Base-by-base conservation (phyloP, 2,113 vertebrate species). In the Odocoileus hemionus region DNA sequence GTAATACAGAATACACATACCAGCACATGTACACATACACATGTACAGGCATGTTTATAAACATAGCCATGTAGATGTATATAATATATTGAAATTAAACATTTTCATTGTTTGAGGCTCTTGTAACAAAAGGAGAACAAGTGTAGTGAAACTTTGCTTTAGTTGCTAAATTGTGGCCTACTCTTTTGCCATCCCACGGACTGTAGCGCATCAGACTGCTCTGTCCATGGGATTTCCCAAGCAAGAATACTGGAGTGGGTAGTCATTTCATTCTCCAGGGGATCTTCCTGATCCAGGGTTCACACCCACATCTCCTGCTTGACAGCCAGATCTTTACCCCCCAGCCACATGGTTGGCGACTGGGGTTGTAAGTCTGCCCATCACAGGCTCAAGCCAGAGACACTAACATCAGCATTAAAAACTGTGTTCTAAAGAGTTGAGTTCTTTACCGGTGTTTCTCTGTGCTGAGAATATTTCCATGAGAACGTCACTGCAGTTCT, bases 331-430 rank as follows among this genome's bases (percentile, higher is more conserved):
- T 74, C 67, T 74, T 74, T 39, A 39, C 21, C 5, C 19, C 36
- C 0, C 0, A 74, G 70, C 36, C 70, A 74, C 21, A 11, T 74
- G 36, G 70, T 23, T 0, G 5, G 21, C 0, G 2, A 23, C 39
- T 86, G 39, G 26, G 15, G 10, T 6, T 93, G 30, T 76, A 89
- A 79, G 52, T 82, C 19, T 83, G 30, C 19, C 52, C 21, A 78
- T 52, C 39, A 60, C 70, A 67, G 25, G 58, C 60, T 82, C 64
- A 78, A 93, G 86, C 30, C 76, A 80, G 26, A 76, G 89, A 90
- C 23, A 13, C 14, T 57, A 89, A 25, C 26, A 5, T 54, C 23
- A 80, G 3, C 26, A 3, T 10, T 33, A 43, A 30, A 17, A 16
- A 60, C 57, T 55, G 5, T 78, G 45, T 58, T 64, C 85, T 90